Evolutionary conservation across 2,113 vertebrate species (phyloP).

Genomic region (Mus pahari): DNA sequence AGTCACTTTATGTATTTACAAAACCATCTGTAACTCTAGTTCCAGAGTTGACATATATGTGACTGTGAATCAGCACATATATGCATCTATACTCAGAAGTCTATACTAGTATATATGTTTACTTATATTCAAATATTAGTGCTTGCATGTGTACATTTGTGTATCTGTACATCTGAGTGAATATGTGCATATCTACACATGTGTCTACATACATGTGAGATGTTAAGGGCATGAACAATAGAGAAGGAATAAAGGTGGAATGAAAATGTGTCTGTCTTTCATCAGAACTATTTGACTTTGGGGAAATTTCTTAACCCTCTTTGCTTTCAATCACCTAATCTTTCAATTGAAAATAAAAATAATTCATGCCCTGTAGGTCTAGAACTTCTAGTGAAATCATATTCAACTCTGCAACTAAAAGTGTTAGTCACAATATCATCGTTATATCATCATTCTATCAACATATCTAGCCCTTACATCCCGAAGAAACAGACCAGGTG

Average conservation of each 20-base stretch:
- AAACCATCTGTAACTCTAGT: too few species aligned
- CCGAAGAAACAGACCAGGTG: background rate
- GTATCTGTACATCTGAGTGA: background rate
- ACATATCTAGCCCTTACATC: background rate
- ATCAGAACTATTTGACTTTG: background rate
- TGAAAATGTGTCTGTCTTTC: background rate
- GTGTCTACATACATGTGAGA: background rate
- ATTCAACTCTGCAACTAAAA: background rate
- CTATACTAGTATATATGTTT: background rate
- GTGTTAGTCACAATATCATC: background rate
- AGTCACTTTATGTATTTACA: background rate
- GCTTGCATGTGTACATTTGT: too few species aligned
- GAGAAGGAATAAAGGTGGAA: background rate
- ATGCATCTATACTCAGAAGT: too few species aligned
- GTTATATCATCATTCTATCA: background rate
- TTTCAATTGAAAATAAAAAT: slow-evolving; percentile 18
- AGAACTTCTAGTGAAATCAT: background rate
- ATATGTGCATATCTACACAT: background rate
- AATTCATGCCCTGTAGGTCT: background rate
- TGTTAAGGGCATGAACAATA: background rate
- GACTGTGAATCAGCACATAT: background rate
- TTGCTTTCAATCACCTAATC: background rate
- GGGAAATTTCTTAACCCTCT: slow-evolving; percentile 17
- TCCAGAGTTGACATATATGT: background rate
- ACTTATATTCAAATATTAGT: background rate